Conservation (phyloP, 2,888 invertebrate species). For the Synergus laeviventris region DNA sequence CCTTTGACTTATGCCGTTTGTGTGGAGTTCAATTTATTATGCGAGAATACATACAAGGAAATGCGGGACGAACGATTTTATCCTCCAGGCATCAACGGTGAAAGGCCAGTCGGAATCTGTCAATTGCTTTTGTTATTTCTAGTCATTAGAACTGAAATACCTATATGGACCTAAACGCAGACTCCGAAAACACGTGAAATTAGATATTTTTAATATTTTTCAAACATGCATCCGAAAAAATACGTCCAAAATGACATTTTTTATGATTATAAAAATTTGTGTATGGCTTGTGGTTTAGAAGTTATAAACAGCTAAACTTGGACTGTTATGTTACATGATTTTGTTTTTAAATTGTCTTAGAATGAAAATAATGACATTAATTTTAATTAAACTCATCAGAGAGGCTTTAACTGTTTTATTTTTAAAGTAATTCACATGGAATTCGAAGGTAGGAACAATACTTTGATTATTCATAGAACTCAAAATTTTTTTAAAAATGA, state of each 20-base stretch:
- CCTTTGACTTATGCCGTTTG: conserved; percentile 19
- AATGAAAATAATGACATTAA: too few relatives aligned
- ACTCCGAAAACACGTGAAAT: too few relatives aligned
- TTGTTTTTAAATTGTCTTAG: too few relatives aligned
- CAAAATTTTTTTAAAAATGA: not conserved
- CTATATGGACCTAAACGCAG: too few relatives aligned
- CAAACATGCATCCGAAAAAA: not conserved
- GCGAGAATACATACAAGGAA: not conserved
- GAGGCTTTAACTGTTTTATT: not conserved
- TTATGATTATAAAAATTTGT: too few relatives aligned
- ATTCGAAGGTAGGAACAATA: not conserved
- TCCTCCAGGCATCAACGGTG: not conserved
- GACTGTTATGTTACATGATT: not conserved
- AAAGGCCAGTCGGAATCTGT: not conserved
- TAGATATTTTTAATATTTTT: too few relatives aligned
- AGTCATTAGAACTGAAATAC: not conserved
- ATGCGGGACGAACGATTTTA: not conserved
- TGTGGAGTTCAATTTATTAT: not conserved
- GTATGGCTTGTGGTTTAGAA: too few relatives aligned
- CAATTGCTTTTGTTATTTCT: not conserved
- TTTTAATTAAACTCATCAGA: too few relatives aligned
- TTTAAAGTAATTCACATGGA: not conserved
- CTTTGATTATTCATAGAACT: not conserved
- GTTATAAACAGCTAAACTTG: too few relatives aligned
- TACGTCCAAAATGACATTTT: too few relatives aligned